A percentile compares a stretch with the other conserved stretches of the same genome.
These are phyloP conservation scores for Vanacampus margaritifer DNA, from an alignment of 2,113 vertebrate species.

Conservation along the genomic window DNA sequence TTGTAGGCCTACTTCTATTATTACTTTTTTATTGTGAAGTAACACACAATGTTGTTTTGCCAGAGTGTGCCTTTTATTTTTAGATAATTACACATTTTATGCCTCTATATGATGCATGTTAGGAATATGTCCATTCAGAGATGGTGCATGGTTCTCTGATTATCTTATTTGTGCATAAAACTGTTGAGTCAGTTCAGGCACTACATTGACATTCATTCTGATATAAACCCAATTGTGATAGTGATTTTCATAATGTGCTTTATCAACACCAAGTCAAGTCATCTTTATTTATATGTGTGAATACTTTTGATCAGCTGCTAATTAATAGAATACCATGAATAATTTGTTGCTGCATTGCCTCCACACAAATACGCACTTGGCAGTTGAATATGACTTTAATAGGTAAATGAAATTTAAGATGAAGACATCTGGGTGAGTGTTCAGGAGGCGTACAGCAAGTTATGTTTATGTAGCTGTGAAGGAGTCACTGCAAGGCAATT, in stretches of 20 bases:
- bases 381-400: too few species aligned
- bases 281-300: not conserved
- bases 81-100: constrained; percentile 4
- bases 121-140: constrained; percentile 5
- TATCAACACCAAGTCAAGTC: not conserved
- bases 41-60: not conserved
- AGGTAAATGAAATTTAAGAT: too few species aligned
- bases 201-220: not conserved
- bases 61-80: constrained; percentile 32
- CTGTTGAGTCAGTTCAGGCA: not conserved
- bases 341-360: too few species aligned
- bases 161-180: not conserved
- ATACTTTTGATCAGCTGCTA: not conserved
- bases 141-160: not conserved
- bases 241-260: not conserved
- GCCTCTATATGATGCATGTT: not conserved
- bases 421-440: too few species aligned
- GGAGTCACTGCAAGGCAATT: too few species aligned
- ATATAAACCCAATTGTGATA: too few species aligned
- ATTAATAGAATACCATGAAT: too few species aligned
- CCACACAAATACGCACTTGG: too few species aligned
- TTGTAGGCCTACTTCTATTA: constrained; percentile 45
- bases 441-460: too few species aligned
- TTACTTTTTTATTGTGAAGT: too few species aligned
- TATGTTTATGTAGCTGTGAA: too few species aligned